Evolutionary conservation across 2,888 invertebrate species (phyloP).

Genomic region (Scrobipalpa costella): DNA sequence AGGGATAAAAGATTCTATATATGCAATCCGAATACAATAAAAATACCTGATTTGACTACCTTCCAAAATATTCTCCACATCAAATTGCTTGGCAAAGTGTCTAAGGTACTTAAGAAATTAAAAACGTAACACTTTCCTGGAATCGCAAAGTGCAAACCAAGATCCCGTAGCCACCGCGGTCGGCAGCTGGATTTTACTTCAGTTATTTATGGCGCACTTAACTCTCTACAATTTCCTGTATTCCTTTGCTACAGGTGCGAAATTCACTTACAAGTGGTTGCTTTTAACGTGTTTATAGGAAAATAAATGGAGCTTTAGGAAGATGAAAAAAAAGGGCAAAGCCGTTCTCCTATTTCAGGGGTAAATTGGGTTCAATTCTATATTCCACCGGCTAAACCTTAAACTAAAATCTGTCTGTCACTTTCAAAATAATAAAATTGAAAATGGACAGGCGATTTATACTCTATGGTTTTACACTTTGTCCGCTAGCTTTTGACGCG

Average conservation of each 20-base stretch:
- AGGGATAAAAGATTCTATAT: no score
- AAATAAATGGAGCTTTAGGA: background rate
- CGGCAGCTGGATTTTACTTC: background rate
- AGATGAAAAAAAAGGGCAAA: background rate
- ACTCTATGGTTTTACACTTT: no score
- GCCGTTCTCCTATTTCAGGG: no score
- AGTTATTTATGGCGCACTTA: slow-evolving; percentile 18
- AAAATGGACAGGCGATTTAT: no score
- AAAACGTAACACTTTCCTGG: background rate
- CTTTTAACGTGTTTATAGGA: slow-evolving; percentile 14
- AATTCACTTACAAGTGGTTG: slow-evolving; percentile 16
- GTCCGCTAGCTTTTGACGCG: no score
- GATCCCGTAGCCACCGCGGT: background rate
- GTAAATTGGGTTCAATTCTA: no score
- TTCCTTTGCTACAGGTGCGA: slow-evolving; percentile 17
- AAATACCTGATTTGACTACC: no score
- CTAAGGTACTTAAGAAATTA: slow-evolving; percentile 6
- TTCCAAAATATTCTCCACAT: background rate
- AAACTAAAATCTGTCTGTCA: no score
- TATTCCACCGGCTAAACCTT: no score
- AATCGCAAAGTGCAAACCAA: slow-evolving; percentile 10
- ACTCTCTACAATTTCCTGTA: slow-evolving; percentile 14
- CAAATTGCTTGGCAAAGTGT: background rate
- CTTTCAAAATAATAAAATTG: no score
- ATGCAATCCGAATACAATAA: no score